Evolutionary conservation across 2,888 invertebrate species (phyloP).

Genomic region (Agonopterix arenella): DNA sequence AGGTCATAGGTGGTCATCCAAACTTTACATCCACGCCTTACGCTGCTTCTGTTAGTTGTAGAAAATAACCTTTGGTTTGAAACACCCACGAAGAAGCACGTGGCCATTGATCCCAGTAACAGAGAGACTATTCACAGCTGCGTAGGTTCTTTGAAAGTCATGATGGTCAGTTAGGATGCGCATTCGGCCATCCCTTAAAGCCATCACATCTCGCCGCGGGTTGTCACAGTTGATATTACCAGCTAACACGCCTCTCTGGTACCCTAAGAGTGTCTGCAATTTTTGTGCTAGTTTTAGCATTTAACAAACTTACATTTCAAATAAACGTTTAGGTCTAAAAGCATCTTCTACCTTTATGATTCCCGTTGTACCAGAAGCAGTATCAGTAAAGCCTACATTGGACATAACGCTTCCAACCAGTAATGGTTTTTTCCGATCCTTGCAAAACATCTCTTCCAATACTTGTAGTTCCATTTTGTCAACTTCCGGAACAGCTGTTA

Average conservation of each 20-base stretch:
- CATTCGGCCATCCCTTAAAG: slow-evolving; percentile 69
- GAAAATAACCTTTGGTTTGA: slow-evolving; percentile 41
- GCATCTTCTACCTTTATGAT: slow-evolving; percentile 68
- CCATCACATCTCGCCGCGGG: slow-evolving; percentile 71
- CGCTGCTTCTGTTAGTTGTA: too few species aligned
- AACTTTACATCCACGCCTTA: too few species aligned
- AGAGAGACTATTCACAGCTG: slow-evolving; percentile 48
- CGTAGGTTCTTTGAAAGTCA: slow-evolving; percentile 71
- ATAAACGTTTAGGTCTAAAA: neutral
- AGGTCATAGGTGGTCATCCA: too few species aligned
- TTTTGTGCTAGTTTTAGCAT: neutral
- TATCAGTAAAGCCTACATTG: slow-evolving; percentile 63
- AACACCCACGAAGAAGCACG: slow-evolving; percentile 39
- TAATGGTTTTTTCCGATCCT: slow-evolving; percentile 72
- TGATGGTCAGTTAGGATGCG: slow-evolving; percentile 76
- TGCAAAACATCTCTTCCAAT: slow-evolving; percentile 76
- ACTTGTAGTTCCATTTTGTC: slow-evolving; percentile 81
- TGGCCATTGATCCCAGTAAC: slow-evolving; percentile 49
- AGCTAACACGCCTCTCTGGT: slow-evolving; percentile 81
- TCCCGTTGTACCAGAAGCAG: slow-evolving; percentile 67
- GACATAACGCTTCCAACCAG: slow-evolving; percentile 73
- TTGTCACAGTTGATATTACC: slow-evolving; percentile 82
- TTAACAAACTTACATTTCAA: neutral
- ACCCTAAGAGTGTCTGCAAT: slow-evolving; percentile 74
- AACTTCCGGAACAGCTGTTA: slow-evolving; percentile 62